A percentile compares a stretch with the other conserved stretches of the same genome.
These are phyloP conservation scores for Papilio xuthus DNA, from an alignment of 1,140 invertebrate genomes.

Conservation along the genomic window DNA sequence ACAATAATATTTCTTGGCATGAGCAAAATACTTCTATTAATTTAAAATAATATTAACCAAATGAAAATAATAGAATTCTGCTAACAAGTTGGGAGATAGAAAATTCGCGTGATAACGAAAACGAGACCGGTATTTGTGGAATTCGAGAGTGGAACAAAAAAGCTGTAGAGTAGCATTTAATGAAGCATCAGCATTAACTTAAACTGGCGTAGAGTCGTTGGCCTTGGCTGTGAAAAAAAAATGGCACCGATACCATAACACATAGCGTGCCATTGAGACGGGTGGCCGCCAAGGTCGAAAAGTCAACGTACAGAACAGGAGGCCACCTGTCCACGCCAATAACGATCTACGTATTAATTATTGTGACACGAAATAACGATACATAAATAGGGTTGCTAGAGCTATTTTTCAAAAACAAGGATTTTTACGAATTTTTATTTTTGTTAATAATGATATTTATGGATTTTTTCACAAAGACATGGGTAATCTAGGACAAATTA, in stretches of 20 bases:
- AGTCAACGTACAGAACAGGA: slow-evolving; percentile 73
- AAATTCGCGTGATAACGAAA: slow-evolving; percentile 31
- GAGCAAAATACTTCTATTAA: neutral
- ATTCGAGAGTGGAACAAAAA: slow-evolving; percentile 36
- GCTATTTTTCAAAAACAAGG: neutral
- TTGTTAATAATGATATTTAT: too few relatives aligned
- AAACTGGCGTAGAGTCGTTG: slow-evolving; percentile 45
- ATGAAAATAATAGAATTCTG: slow-evolving; percentile 7
- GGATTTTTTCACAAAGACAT: too few relatives aligned
- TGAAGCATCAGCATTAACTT: slow-evolving; percentile 26
- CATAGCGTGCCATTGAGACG: slow-evolving; percentile 66
- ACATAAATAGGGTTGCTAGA: slow-evolving; percentile 34
- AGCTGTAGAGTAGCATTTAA: slow-evolving; percentile 32
- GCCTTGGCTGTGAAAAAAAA: slow-evolving; percentile 65
- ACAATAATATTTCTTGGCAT: neutral
- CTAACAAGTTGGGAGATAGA: slow-evolving; percentile 13
- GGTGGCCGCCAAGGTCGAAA: slow-evolving; percentile 68
- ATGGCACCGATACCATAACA: slow-evolving; percentile 57
- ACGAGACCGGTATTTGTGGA: slow-evolving; percentile 33
- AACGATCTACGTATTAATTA: slow-evolving; percentile 59
- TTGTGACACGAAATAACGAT: slow-evolving; percentile 47
- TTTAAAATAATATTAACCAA: neutral
- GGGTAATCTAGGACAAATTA: too few relatives aligned
- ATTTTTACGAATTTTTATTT: neutral
- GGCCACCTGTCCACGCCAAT: slow-evolving; percentile 58